Evolutionary conservation across 2,888 invertebrate genomes (phyloP).

Genomic region (Drosophila longiperda): DNA sequence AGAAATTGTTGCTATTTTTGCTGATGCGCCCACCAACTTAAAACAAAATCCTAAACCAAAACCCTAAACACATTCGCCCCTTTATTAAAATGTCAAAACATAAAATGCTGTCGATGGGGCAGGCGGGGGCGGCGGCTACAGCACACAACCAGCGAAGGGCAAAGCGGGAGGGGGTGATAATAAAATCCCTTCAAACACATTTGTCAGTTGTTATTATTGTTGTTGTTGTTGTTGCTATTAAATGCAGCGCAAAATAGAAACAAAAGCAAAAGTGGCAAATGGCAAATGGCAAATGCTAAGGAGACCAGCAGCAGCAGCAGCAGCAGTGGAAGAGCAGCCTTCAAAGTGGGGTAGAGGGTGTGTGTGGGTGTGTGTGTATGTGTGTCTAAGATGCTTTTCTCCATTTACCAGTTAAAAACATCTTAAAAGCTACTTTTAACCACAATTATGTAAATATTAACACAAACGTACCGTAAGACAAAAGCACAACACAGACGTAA

Average conservation of each 20-base stretch:
- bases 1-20: conserved; percentile 43
- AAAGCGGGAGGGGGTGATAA: conserved; percentile 31
- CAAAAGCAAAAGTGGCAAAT: conserved; percentile 47
- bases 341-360: not conserved
- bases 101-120: conserved; percentile 27
- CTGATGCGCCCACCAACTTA: conserved; percentile 1
- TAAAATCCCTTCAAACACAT: conserved; percentile 72
- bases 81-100: conserved; percentile 79
- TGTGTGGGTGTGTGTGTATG: not conserved
- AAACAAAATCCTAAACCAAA: not conserved
- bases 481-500: conserved; percentile 38
- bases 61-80: conserved; percentile 33
- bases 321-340: not conserved
- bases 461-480: conserved; percentile 69
- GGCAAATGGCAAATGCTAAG: conserved; percentile 42
- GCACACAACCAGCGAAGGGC: not conserved
- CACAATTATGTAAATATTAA: conserved; percentile 81
- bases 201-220: conserved; percentile 60
- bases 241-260: conserved; percentile 61
- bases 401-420: conserved; percentile 76
- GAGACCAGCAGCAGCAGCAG: not conserved
- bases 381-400: conserved; percentile 31
- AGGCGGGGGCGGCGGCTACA: not conserved
- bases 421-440: conserved; percentile 81
- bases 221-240: conserved; percentile 55